Evolutionary conservation across 1,140 invertebrate genomes (phyloP).

Genomic region (Neodiprion virginianus): DNA sequence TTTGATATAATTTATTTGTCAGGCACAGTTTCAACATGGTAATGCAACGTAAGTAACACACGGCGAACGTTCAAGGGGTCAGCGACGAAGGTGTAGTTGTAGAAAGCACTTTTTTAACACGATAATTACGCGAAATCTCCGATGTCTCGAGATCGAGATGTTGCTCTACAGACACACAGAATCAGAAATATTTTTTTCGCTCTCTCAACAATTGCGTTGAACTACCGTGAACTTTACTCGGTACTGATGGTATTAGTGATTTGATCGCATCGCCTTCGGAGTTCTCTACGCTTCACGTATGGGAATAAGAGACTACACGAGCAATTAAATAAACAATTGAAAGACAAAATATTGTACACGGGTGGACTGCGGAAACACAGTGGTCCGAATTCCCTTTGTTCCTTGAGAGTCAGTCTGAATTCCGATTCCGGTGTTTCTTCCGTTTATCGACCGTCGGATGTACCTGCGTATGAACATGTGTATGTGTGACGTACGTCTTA

Average conservation of each 20-base stretch:
- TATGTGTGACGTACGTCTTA: background rate
- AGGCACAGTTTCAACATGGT: background rate
- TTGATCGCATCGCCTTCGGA: conserved; percentile 6
- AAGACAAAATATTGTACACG: conserved; percentile 9
- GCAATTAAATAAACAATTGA: conserved; percentile 12
- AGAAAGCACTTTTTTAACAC: background rate
- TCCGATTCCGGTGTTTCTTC: conserved; percentile 27
- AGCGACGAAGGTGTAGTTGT: background rate
- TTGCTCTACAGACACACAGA: background rate
- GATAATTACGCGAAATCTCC: conserved; percentile 12
- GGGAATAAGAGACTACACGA: conserved; percentile 22
- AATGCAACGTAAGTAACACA: background rate
- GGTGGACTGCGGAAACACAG: conserved; percentile 30
- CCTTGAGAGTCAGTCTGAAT: conserved; percentile 32
- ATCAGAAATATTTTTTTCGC: background rate
- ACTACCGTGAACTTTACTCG: no score
- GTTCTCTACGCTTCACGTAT: conserved; percentile 26
- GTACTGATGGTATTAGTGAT: background rate
- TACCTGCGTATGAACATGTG: background rate
- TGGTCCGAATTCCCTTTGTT: conserved; percentile 34
- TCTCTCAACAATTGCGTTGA: no score
- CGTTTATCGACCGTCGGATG: conserved; percentile 31
- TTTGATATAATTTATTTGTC: background rate
- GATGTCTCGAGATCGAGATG: conserved; percentile 6
- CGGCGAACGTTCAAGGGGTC: background rate